A percentile compares a stretch with the other conserved stretches of the same genome.
Conservation (phyloP, 2,797 vertebrate species). For the Pelobates cultripes region DNA sequence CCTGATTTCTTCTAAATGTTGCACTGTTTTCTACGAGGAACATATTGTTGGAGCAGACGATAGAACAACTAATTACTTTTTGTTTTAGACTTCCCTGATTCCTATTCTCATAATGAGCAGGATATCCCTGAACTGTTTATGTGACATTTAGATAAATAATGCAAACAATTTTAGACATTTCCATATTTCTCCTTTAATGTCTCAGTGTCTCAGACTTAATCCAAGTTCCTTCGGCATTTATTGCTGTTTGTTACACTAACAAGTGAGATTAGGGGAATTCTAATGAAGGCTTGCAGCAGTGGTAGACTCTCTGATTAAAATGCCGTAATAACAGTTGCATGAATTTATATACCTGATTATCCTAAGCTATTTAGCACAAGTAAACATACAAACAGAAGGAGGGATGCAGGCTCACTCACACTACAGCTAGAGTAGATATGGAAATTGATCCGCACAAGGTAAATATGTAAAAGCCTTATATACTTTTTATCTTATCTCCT, state of each 20-base stretch:
- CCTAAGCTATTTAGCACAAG: slow-evolving; percentile 92
- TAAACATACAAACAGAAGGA: slow-evolving; percentile 88
- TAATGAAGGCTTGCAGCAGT: slow-evolving; percentile 85
- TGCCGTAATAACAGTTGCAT: slow-evolving; percentile 84
- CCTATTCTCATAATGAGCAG: slow-evolving; percentile 47
- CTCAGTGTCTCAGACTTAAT: slow-evolving; percentile 78
- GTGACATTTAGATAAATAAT: slow-evolving; percentile 86
- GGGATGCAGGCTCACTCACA: slow-evolving; percentile 69
- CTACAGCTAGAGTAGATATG: slow-evolving; percentile 72
- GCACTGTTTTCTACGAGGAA: slow-evolving; percentile 1
- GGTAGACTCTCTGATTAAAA: slow-evolving; percentile 85
- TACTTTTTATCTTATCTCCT: slow-evolving; percentile 73
- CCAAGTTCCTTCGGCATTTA: slow-evolving; percentile 82
- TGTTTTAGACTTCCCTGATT: slow-evolving; percentile 31
- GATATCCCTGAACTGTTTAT: slow-evolving; percentile 52
- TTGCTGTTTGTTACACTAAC: slow-evolving; percentile 86
- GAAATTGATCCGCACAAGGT: slow-evolving; percentile 75
- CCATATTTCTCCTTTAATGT: slow-evolving; percentile 81
- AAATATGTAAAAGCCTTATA: slow-evolving; percentile 82
- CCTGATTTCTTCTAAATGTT: not conserved
- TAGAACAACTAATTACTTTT: slow-evolving; percentile 46
- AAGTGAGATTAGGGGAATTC: slow-evolving; percentile 90
- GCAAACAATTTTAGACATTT: slow-evolving; percentile 76
- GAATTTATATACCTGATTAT: slow-evolving; percentile 86
- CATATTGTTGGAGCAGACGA: slow-evolving; percentile 27